Conservation (phyloP, 2,888 invertebrate genomes). For the Lumbricus terrestris region DNA sequence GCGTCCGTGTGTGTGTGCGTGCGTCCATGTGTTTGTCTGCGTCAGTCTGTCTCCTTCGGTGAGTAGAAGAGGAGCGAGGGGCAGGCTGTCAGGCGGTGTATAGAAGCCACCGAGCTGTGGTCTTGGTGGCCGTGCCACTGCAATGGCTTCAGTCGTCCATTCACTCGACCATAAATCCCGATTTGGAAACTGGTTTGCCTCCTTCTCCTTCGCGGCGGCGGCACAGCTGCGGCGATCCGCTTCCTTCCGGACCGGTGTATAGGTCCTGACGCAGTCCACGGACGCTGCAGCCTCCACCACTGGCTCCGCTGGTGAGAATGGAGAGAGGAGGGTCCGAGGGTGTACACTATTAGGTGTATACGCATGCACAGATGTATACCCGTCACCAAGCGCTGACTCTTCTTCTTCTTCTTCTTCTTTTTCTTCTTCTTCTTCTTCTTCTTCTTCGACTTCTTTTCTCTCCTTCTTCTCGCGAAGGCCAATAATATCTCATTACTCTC, state of each 20-base stretch:
- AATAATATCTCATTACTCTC: no score
- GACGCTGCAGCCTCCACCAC: not conserved
- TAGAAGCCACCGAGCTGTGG: no score
- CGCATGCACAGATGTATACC: no score
- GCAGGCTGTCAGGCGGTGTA: not conserved
- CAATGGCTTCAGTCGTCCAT: not conserved
- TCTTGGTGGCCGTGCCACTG: not conserved
- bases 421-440: no score
- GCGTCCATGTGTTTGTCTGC: not conserved
- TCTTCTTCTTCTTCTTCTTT: no score
- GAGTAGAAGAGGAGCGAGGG: not conserved
- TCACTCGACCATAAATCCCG: constrained; percentile 3
- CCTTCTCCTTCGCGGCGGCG: not conserved
- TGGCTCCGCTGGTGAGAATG: not conserved
- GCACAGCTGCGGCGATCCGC: not conserved
- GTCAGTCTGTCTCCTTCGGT: not conserved
- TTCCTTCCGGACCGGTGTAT: not conserved
- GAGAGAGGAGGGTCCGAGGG: no score
- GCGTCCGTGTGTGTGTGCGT: no score
- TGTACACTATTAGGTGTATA: no score
- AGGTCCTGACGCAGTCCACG: no score
- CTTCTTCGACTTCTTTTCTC: no score
- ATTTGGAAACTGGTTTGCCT: not conserved
- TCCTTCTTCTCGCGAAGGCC: no score
- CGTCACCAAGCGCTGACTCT: not conserved